Conservation (phyloP, 2,888 invertebrate species). For the Deroplatys truncata region DNA sequence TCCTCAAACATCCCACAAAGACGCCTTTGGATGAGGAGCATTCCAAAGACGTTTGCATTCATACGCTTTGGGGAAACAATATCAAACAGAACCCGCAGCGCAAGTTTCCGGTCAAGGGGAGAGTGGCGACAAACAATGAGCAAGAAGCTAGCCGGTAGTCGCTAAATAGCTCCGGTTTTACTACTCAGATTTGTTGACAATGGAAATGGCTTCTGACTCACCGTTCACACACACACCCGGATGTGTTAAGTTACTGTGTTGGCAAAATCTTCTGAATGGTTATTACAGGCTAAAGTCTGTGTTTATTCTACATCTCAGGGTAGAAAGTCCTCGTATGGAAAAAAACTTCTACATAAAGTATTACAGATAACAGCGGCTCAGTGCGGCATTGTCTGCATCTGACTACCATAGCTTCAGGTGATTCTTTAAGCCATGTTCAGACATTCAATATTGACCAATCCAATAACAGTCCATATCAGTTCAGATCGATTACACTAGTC, state of each 20-base stretch:
- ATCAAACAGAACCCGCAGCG: not conserved
- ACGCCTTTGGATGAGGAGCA: not conserved
- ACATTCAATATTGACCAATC: too few relatives aligned
- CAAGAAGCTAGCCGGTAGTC: not conserved
- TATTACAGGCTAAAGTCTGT: too few relatives aligned
- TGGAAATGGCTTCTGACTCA: not conserved
- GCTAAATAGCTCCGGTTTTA: not conserved
- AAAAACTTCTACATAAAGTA: too few relatives aligned
- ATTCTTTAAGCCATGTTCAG: too few relatives aligned
- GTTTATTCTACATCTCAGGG: too few relatives aligned
- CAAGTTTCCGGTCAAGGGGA: not conserved
- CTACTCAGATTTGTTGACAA: not conserved
- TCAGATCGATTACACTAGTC: too few relatives aligned
- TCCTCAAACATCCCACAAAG: not conserved
- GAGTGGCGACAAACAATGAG: not conserved
- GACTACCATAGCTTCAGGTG: too few relatives aligned
- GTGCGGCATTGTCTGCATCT: too few relatives aligned
- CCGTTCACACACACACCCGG: not conserved
- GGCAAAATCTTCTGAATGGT: not conserved
- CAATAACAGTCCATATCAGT: too few relatives aligned
- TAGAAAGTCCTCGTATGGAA: too few relatives aligned
- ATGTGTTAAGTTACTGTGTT: not conserved
- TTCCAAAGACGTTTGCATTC: not conserved
- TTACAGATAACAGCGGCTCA: too few relatives aligned
- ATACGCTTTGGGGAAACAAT: not conserved